phyloP scores from a whole-genome alignment of 2,113 vertebrate genomes.

The Corapipo altera region DNA sequence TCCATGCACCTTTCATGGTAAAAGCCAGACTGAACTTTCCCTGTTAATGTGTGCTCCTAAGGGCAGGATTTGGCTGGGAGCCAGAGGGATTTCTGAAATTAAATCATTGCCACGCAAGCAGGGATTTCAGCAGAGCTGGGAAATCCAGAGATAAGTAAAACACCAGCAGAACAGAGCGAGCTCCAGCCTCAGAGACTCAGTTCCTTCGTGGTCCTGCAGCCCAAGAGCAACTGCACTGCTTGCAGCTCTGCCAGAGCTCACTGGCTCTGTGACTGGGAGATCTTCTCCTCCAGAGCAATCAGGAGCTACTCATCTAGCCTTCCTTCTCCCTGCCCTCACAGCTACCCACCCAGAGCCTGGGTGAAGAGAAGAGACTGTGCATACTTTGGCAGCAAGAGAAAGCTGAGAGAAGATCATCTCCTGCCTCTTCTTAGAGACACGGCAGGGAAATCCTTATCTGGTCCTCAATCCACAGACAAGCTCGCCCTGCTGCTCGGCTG shows the following conservation, averaged over 20 bases:
- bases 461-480: background rate
- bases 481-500: background rate
- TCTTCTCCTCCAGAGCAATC: background rate
- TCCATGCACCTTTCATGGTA: background rate
- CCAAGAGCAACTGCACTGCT: background rate
- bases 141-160: constrained; percentile 38
- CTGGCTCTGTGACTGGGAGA: background rate
- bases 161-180: background rate
- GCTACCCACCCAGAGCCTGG: background rate
- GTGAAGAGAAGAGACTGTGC: background rate
- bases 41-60: background rate
- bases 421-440: background rate
- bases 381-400: background rate
- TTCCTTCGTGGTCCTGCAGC: background rate
- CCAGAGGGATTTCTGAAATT: constrained; percentile 23
- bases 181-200: background rate
- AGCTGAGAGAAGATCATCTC: background rate
- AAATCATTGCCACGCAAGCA: background rate
- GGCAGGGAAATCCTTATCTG: background rate
- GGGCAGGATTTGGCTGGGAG: constrained; percentile 21
- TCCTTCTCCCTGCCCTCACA: background rate
- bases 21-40: background rate
- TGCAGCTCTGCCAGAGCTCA: background rate
- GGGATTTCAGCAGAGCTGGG: constrained; percentile 34
- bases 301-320: background rate